These are phyloP conservation scores for Pantherophis vulpinus DNA, from an alignment of 2,797 vertebrate genomes.

Conservation along the genomic window DNA sequence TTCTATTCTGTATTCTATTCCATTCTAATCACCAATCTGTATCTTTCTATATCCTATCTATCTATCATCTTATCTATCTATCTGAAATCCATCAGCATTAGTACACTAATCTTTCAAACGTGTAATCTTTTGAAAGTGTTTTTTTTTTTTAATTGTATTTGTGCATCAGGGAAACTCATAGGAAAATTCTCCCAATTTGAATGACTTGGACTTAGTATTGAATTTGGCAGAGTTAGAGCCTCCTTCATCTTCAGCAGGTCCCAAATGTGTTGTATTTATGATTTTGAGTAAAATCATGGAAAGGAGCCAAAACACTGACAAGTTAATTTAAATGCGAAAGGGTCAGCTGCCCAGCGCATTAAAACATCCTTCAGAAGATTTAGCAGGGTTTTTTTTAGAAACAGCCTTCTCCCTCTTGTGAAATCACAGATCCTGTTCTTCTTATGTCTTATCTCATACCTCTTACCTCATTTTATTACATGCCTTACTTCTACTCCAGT, in stretches of 20 bases:
- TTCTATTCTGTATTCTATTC: too few species aligned
- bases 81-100: slow-evolving; percentile 51
- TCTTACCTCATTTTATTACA: not conserved
- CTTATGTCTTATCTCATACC: not conserved
- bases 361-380: not conserved
- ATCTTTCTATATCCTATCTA: too few species aligned
- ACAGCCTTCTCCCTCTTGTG: not conserved
- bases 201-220: slow-evolving; percentile 8
- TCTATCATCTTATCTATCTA: not conserved
- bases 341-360: not conserved
- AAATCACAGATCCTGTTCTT: not conserved
- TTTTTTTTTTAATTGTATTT: slow-evolving; percentile 5
- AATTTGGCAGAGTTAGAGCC: not conserved
- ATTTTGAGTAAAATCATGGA: not conserved
- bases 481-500: not conserved
- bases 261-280: slow-evolving; percentile 3
- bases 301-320: not conserved
- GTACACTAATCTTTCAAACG: slow-evolving; percentile 56
- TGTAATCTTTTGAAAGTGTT: slow-evolving; percentile 35
- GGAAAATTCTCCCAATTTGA: slow-evolving; percentile 26
- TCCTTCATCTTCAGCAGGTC: not conserved
- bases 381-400: not conserved
- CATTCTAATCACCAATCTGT: too few species aligned
- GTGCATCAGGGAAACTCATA: not conserved
- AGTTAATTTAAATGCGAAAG: slow-evolving; percentile 9